These are phyloP conservation scores for Lasiurus cinereus DNA, from an alignment of 2,113 vertebrate genomes.

Conservation along the genomic window DNA sequence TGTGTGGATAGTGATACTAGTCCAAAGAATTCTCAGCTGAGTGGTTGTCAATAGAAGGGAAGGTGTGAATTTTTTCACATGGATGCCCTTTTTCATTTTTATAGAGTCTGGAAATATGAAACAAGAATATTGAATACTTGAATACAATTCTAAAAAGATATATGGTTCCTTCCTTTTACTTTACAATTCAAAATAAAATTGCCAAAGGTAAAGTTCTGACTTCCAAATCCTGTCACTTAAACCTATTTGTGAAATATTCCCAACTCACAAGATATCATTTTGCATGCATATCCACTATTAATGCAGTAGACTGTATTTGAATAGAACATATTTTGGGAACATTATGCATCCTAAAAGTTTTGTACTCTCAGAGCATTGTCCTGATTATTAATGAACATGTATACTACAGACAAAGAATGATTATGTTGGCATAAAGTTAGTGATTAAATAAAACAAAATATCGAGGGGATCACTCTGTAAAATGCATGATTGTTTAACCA, in stretches of 20 bases:
- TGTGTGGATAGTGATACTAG: neutral
- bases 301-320: neutral
- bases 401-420: neutral
- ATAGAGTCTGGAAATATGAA: neutral
- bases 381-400: neutral
- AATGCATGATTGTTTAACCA: neutral
- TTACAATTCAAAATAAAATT: constrained; percentile 67
- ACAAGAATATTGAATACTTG: neutral
- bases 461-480: neutral
- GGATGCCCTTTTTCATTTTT: neutral
- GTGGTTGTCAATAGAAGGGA: neutral
- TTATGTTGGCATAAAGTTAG: neutral
- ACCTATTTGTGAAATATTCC: neutral
- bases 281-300: neutral
- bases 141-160: neutral
- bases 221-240: neutral
- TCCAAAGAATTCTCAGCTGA: neutral
- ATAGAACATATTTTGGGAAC: neutral
- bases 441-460: neutral
- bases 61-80: neutral
- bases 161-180: constrained; percentile 32
- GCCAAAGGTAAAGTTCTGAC: neutral
- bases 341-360: neutral
- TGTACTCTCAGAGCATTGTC: neutral
- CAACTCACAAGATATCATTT: neutral